Base-by-base conservation (phyloP, 1,140 invertebrate genomes). In the Leptoteleia sp. region DNA sequence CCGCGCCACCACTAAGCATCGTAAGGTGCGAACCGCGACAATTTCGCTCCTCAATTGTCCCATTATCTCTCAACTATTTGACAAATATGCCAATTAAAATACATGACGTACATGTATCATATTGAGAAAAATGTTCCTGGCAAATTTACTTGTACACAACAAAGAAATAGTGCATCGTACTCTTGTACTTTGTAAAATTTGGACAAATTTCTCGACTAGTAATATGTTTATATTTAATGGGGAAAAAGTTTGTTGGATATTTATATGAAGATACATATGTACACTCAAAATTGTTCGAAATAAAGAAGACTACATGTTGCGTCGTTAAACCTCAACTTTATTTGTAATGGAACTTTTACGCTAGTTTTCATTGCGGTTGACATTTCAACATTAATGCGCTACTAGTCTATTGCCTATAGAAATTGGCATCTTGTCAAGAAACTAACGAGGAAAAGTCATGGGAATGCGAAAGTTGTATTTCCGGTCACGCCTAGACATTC, bases 391-490 rank as follows among this genome's bases (percentile, higher is more conserved):
- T 48, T 47, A 19, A 57, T 47, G 40, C 25, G 6, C n/a, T 40
- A 29, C 17, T 17, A 12, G 13, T 47, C 13, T 7, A 15, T 42
- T 9, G 22, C 17, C 42, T 47, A 45, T 61, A 76, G 72, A 68
- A 68, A 76, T 76, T 70, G 73, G 57, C 64, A 64, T 57, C 33
- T 42, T 40, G 27, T 61, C 73, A 50, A 64, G 47, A 52, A 59
- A 65, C 57, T 77, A 77, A 65, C 59, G 50, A 77, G 75, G 67
- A 77, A 77, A 77, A 77, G 75, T 67, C 75, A 59, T 67, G 67
- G 75, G 67, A 77, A 77, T 77, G 65, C 75, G 75, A 77, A 77
- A 77, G 75, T 77, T 65, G 73, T 65, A 43, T 76, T 70, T 77
- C 73, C 73, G 73, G 73, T 70, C 65, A 68, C 73, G 65, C 73